Evolutionary conservation across 1,140 invertebrate genomes (phyloP), one percentile per base, ranked within the genome.

Genomic region (Saccostrea glomerata): DNA sequence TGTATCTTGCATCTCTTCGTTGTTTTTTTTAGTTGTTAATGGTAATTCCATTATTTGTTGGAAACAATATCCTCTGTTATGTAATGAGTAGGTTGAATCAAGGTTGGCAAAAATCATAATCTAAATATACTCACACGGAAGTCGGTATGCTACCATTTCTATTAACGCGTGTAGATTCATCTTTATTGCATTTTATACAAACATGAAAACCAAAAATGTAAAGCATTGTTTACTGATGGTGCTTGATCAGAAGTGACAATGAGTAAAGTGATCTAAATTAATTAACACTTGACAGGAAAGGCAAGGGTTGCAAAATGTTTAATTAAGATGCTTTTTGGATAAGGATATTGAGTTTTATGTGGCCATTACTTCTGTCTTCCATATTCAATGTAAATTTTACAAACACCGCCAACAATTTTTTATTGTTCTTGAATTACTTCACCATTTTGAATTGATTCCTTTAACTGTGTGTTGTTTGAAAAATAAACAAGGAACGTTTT

Each of bases 91-190:
- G 70, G 70, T 25, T 30, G 70, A 11, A 30, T 25, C 23, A 77
- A 77, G 30, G 23, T 63, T 63, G 58, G n/a, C n/a, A 17, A 20
- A 6, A 63, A 63, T 63, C n/a, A 5, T 20, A 17, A 63, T 17
- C 15, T 63, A 63, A 63, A 63, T 63, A 20, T 63, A 63, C 58
- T 63, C 58, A 63, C 58, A 63, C 58, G 58, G 58, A 63, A 63
- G n/a, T 63, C 58, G n/a, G n/a, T 17, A 63, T n/a, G 15, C 6
- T 63, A 63, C 17, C 58, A 63, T n/a, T 63, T 20, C 58, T 60
- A 17, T 63, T 63, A 63, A 20, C 17, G 58, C 15, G 0, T 63
- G 17, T 63, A 17, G n/a, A 17, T 63, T 63, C 58, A 17, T 17
- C 58, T 20, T 63, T 63, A 63, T 63, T n/a, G 58, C 58, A 20